phyloP scores from a whole-genome alignment of 2,113 vertebrate species.

The Grus americana region DNA sequence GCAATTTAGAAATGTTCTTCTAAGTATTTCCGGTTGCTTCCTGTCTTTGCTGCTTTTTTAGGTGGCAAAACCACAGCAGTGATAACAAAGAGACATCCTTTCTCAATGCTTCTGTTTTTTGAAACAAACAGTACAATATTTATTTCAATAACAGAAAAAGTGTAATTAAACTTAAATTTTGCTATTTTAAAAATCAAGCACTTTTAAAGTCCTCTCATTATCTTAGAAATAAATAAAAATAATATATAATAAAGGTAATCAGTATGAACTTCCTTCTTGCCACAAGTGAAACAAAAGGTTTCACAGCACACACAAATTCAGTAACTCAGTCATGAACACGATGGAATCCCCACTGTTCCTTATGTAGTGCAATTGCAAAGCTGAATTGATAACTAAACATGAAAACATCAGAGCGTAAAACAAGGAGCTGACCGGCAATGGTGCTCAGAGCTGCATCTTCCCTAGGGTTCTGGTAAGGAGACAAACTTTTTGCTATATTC shows the following conservation, averaged over 20 bases:
- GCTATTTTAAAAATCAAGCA: not conserved
- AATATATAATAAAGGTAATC: not conserved
- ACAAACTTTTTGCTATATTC: not conserved
- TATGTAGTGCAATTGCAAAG: not conserved
- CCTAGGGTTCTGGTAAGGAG: not conserved
- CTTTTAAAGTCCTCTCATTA: not conserved
- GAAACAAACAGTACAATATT: not conserved
- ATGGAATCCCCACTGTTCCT: not conserved
- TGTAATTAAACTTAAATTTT: not conserved
- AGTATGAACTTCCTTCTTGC: not conserved
- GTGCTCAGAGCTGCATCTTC: not conserved
- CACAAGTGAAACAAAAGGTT: not conserved
- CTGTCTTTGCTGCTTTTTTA: not conserved
- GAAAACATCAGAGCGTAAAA: not conserved
- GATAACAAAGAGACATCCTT: not conserved
- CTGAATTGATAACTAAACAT: not conserved
- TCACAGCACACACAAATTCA: not conserved
- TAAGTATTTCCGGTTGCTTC: not conserved
- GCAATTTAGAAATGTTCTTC: not conserved
- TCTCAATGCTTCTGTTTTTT: not conserved
- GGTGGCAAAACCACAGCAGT: not conserved
- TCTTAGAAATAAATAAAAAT: not conserved
- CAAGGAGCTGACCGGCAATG: not conserved
- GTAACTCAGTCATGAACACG: not conserved
- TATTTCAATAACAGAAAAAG: not conserved